Base-by-base conservation (phyloP, 2,888 invertebrate genomes). In the Brachypalpus laphriformis region DNA sequence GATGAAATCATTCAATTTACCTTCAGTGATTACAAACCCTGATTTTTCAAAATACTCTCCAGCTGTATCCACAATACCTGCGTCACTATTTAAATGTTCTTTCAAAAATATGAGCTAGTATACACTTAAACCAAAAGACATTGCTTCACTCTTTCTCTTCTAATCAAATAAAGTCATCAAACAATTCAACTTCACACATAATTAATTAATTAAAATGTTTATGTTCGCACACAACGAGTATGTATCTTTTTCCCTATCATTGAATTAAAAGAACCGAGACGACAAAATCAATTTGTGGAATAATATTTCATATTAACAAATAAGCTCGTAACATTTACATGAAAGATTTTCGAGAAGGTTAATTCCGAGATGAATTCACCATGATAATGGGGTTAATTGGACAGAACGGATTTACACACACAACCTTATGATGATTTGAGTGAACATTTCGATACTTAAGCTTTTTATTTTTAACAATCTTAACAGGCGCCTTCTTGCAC, bases 331-430 rank as follows among this genome's bases (percentile, higher is more conserved):
- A 57, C 4, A 18, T 20, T n/a, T 8, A 54, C 18, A 54, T 9
- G n/a, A 56, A 40, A 59, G 28, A 37, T 22, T 25, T 28, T 51
- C 3, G 18, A 54, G 14, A 18, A 42, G n/a, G 22, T 25, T 37
- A 66, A 66, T 14, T 3, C 22, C 16, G 8, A 42, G 14, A 51
- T 47, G 14, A 28, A 80, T 57, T 31, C 72, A 16, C 14, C 9
- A 9, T 45, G 16, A 78, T 37, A 54, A 56, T 63, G 11, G 22
- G 49, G 49, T 65, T 49, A 78, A 65, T 72, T 65, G 20, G 57
- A 31, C 57, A 49, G 16, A 51, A 65, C n/a, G 11, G 63, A 49
- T 57, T 56, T 72, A 72, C 40, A 72, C 56, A 63, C 42, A 40
- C 40, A 14, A 25, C 25, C 2, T n/a, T 28, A 28, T 28, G 14